Evolutionary conservation across 2,797 vertebrate genomes (phyloP).

Genomic region (Anas capensis): DNA sequence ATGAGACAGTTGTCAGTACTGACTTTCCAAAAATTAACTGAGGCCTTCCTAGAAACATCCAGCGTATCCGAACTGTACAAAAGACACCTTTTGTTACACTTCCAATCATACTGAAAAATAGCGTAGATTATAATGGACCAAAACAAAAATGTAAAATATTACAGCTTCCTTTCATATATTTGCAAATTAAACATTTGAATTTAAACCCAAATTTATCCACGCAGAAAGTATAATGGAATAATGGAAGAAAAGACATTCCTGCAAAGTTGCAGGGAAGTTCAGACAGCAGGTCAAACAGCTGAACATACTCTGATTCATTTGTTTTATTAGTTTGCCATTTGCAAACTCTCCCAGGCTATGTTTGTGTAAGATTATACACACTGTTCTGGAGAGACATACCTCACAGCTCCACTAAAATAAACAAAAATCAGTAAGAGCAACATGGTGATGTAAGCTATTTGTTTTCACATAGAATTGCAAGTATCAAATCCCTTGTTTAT

Average conservation of each 20-base stretch:
- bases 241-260: background rate
- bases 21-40: background rate
- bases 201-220: background rate
- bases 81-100: background rate
- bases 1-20: background rate
- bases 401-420: background rate
- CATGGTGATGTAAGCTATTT: background rate
- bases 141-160: background rate
- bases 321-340: background rate
- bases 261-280: background rate
- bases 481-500: background rate
- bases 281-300: background rate
- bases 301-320: background rate
- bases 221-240: background rate
- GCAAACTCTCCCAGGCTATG: background rate
- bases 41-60: background rate
- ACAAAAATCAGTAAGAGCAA: background rate
- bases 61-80: background rate
- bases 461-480: background rate
- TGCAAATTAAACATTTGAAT: background rate
- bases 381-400: background rate
- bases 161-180: background rate
- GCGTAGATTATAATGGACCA: background rate
- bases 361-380: background rate
- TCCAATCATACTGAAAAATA: background rate